Base-by-base conservation (phyloP, 2,113 vertebrate genomes). In the Atrichornis clamosus region DNA sequence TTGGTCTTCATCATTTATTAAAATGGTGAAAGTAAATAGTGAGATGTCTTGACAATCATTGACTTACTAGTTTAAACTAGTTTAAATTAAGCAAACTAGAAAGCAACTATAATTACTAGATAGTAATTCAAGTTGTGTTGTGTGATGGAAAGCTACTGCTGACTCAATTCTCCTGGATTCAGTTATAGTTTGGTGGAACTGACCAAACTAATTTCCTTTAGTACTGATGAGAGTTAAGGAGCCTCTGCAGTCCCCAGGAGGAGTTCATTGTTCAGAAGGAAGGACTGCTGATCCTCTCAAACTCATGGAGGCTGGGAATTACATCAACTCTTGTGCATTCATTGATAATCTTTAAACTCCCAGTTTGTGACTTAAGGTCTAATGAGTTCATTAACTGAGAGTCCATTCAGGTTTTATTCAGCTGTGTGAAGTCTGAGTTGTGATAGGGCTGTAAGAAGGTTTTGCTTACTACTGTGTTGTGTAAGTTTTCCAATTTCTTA, bases 41-140 rank as follows among this genome's bases (percentile, higher is more conserved):
- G n/a, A 65, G 27, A 42, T 9, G 2, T 67, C 33, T 35, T 58
- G 9, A 16, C 72, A 35, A 39, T 39, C 7, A 9, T 24, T 19
- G 22, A 0, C 15, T 33, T 55, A 3, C 0, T 3, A 49, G 21
- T 62, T 81, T 14, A 35, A 89, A 28, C 46, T 16, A 59, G 26
- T 5, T n/a, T n/a, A n/a, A 13, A 15, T 0, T 1, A 18, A 11
- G 32, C 28, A 59, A 59, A 70, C 6, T 23, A 42, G 41, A 24
- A 58, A 63, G 6, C 16, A 35, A 0, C 9, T 10, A 0, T 32
- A 22, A 1, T n/a, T 59, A 10, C 19, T 30, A 35, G 21, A 18
- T 33, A 4, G 0, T 15, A 56, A 41, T 21, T 32, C 3, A 50
- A 6, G 22, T 20, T 58, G 16, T 17, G 11, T 1, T 28, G 27